These are phyloP conservation scores for Yponomeuta evonymella DNA, from an alignment of 2,888 invertebrate species.

Conservation along the genomic window DNA sequence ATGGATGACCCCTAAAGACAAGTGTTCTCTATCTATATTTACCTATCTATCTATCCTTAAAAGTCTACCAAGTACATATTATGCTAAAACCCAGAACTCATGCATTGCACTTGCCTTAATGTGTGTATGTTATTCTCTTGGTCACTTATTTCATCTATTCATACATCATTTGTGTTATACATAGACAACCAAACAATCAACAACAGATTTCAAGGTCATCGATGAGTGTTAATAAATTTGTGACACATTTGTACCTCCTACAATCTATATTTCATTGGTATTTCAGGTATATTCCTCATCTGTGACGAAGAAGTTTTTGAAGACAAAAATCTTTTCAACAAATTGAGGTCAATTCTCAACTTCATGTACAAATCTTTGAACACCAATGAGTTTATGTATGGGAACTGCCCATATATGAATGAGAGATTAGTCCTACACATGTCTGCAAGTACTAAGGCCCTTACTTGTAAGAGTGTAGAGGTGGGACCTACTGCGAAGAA, in stretches of 20 bases:
- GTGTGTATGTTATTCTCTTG: no score
- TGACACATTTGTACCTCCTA: not conserved
- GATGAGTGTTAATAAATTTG: no score
- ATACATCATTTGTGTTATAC: no score
- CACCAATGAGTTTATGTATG: conserved; percentile 76
- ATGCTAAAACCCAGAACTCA: no score
- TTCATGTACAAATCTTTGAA: conserved; percentile 75
- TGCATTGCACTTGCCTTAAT: no score
- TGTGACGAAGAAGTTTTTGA: conserved; percentile 80
- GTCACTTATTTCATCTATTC: no score
- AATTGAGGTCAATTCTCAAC: conserved; percentile 75
- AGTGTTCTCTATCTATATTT: no score
- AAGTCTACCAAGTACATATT: no score
- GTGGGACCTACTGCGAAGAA: conserved; percentile 52
- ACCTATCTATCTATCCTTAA: no score
- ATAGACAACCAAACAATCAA: no score
- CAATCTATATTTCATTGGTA: not conserved
- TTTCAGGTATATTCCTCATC: conserved; percentile 82
- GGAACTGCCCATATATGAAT: conserved; percentile 64
- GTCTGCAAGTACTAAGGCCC: conserved; percentile 68
- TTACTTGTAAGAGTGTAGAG: conserved; percentile 81
- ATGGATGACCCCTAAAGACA: no score
- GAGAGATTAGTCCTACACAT: conserved; percentile 82
- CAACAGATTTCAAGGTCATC: no score
- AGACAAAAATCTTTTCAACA: conserved; percentile 71